Conservation (phyloP, 2,888 invertebrate species). For the Pherbina coryleti region DNA sequence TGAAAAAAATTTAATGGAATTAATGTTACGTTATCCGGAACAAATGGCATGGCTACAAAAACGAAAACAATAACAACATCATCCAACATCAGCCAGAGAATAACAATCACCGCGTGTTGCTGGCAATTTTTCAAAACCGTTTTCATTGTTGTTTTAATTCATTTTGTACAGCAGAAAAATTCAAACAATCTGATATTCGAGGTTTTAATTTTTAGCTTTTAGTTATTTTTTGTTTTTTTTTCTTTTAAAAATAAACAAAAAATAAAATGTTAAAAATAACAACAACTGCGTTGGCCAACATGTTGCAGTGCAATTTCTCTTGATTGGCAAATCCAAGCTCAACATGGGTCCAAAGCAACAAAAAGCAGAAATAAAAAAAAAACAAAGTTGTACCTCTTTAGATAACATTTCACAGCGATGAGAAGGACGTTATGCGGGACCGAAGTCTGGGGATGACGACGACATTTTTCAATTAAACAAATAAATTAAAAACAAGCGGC, state of each 20-base stretch:
- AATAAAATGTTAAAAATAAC: not conserved
- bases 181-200: slow-evolving; percentile 61
- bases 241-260: not conserved
- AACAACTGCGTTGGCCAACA: slow-evolving; percentile 27
- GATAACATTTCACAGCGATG: not conserved
- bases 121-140: slow-evolving; percentile 65
- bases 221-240: slow-evolving; percentile 51
- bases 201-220: slow-evolving; percentile 57
- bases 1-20: no score
- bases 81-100: slow-evolving; percentile 50
- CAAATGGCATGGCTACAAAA: not conserved
- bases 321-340: slow-evolving; percentile 16
- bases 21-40: no score
- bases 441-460: slow-evolving; percentile 44
- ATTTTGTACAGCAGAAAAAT: slow-evolving; percentile 46
- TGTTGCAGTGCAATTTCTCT: slow-evolving; percentile 42
- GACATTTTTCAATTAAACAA: slow-evolving; percentile 68
- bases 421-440: slow-evolving; percentile 30
- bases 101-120: slow-evolving; percentile 62
- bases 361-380: not conserved
- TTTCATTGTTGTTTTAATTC: slow-evolving; percentile 52
- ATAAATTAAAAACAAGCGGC: slow-evolving; percentile 57
- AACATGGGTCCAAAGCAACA: slow-evolving; percentile 1
- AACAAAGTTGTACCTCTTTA: slow-evolving; percentile 21
- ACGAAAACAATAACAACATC: slow-evolving; percentile 21